phyloP scores from a whole-genome alignment of 2,113 vertebrate species.

The Dendrocopos noguchii region DNA sequence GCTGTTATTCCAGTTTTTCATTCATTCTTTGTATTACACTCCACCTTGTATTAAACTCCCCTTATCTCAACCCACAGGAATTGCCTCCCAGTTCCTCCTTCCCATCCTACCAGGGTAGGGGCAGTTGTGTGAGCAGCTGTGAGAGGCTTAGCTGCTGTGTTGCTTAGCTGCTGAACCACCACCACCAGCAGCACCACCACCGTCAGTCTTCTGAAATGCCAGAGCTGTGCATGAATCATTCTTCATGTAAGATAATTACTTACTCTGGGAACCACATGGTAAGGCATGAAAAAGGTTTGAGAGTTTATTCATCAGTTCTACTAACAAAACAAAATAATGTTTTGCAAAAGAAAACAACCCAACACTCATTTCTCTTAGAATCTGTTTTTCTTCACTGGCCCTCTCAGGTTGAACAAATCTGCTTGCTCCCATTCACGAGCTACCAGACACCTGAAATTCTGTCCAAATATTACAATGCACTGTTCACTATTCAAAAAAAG shows the following conservation, averaged over 20 bases:
- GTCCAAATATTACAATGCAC: not conserved
- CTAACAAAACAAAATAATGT: slow-evolving; percentile 6
- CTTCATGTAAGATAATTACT: not conserved
- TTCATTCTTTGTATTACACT: no score
- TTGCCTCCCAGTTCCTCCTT: no score
- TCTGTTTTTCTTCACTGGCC: not conserved
- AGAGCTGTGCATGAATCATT: not conserved
- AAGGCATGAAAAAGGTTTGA: slow-evolving; percentile 34
- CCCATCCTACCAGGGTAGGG: no score
- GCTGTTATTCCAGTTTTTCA: no score
- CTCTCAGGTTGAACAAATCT: not conserved
- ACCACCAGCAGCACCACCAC: no score
- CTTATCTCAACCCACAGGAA: no score
- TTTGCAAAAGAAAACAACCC: not conserved
- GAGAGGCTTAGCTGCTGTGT: no score
- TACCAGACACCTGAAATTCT: not conserved
- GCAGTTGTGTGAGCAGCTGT: no score
- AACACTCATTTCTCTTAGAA: not conserved
- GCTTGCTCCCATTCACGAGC: not conserved
- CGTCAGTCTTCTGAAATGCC: not conserved
- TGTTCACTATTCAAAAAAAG: not conserved
- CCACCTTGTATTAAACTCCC: no score
- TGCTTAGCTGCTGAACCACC: no score
- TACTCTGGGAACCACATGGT: slow-evolving; percentile 24
- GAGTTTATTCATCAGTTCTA: slow-evolving; percentile 29